Conservation (phyloP, 2,888 invertebrate species). For the Acronicta psi region DNA sequence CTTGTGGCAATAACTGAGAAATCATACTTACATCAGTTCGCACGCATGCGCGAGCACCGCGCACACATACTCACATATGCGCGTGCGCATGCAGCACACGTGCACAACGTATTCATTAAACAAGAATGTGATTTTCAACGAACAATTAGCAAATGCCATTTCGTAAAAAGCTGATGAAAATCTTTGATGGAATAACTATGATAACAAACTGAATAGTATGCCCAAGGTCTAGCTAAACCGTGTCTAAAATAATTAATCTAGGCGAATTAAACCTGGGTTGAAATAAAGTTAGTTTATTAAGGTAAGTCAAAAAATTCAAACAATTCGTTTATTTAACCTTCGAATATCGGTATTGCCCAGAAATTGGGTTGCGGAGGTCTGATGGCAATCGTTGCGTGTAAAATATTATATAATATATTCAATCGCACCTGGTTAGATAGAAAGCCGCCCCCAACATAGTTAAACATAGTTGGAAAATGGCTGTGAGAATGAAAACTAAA, state of each 20-base stretch:
- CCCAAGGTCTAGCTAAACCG: not conserved
- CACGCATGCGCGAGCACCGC: constrained; percentile 49
- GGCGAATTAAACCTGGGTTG: not conserved
- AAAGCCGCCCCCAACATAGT: too few relatives aligned
- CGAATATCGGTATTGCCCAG: too few relatives aligned
- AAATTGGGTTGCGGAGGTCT: too few relatives aligned
- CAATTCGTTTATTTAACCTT: too few relatives aligned
- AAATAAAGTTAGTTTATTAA: too few relatives aligned
- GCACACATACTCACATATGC: constrained; percentile 26
- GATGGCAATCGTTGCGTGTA: too few relatives aligned
- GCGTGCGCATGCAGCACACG: constrained; percentile 40
- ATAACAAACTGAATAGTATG: constrained; percentile 25
- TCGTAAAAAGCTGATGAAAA: constrained; percentile 59
- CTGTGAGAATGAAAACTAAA: too few relatives aligned
- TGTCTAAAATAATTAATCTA: not conserved
- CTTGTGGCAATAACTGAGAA: constrained; percentile 57
- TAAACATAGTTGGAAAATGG: too few relatives aligned
- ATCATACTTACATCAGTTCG: constrained; percentile 56
- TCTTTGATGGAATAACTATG: constrained; percentile 41
- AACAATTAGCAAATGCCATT: constrained; percentile 63
- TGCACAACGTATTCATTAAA: constrained; percentile 66
- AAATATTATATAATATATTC: too few relatives aligned
- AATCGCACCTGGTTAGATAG: too few relatives aligned
- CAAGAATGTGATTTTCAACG: constrained; percentile 68
- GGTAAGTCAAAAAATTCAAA: too few relatives aligned